Evolutionary conservation across 1,140 invertebrate genomes (phyloP).

Genomic region (Scaptomyza montana): DNA sequence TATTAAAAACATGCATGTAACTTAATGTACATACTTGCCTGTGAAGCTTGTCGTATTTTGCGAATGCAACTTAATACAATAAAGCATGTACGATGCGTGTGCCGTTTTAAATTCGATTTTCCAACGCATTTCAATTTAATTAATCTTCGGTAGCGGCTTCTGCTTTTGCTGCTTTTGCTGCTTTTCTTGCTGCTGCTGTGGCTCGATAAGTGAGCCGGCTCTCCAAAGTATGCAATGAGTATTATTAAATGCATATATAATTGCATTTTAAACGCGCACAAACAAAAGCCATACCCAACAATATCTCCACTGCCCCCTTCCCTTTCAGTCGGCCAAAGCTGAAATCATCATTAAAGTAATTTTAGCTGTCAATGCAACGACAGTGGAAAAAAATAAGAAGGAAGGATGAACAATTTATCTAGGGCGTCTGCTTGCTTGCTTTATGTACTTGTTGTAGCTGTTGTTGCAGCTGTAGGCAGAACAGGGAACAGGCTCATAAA

Average conservation of each 20-base stretch:
- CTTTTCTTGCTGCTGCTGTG: conserved; percentile 5
- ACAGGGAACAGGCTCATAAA: conserved; percentile 30
- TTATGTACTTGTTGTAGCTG: too few relatives aligned
- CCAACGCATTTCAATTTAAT: conserved; percentile 70
- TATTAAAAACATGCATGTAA: too few relatives aligned
- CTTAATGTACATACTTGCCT: too few relatives aligned
- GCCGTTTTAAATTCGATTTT: conserved; percentile 67
- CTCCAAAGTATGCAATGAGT: conserved; percentile 51
- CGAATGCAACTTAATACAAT: conserved; percentile 10
- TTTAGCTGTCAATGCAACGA: conserved; percentile 55
- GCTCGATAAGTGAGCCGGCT: conserved; percentile 40
- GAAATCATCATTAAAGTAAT: conserved; percentile 74
- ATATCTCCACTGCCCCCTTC: not conserved
- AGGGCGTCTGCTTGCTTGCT: not conserved
- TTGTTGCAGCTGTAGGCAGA: too few relatives aligned
- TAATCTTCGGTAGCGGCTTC: conserved; percentile 49
- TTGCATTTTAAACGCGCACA: conserved; percentile 69
- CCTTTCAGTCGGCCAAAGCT: conserved; percentile 19
- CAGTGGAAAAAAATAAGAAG: not conserved
- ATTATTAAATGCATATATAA: conserved; percentile 60
- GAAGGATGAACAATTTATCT: conserved; percentile 28
- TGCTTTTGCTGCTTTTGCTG: not conserved
- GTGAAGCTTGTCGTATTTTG: too few relatives aligned
- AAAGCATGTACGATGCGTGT: conserved; percentile 36
- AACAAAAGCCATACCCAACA: conserved; percentile 48